Base-by-base conservation (phyloP, 2,797 vertebrate genomes). In the Acrossocheilus wenchowensis region DNA sequence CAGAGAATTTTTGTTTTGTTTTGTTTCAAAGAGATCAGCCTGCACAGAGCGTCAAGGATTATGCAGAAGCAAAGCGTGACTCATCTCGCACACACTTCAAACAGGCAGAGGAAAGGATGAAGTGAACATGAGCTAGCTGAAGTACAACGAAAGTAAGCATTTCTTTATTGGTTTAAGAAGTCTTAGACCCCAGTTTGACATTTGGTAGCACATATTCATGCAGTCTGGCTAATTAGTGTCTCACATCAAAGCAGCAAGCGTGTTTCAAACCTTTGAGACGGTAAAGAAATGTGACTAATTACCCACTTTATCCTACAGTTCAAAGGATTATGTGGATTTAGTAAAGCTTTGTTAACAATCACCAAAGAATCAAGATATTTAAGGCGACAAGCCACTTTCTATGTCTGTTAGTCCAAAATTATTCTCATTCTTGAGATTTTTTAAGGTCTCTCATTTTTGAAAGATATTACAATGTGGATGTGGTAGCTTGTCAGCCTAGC, bases 291-390 rank as follows among this genome's bases (percentile, higher is more conserved):
- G 83, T 69, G 50, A 68, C 78, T 78, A 78, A 87, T 82, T 71
- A 87, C 79, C 21, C 14, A 50, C 23, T 21, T 73, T 43, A 84
- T 39, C 82, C 79, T 48, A 60, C 64, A 17, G 5, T 54, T 84
- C 43, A 91, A 86, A 88, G 77, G 84, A 85, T 34, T 72, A 78
- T 52, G 50, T 11, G 41, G 82, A n/a, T 62, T 78, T 78, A 84
- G 68, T 14, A 62, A 78, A 64, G 45, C 62, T 71, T 85, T 75
- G 62, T 81, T 69, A 73, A 30, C 5, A 69, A 78, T 71, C 48
- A 48, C 7, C 54, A 68, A 68, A 66, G 26, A 66, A 50, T 81
- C 19, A 15, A 69, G 12, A 80, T 23, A 36, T 30, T 69, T 48
- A 81, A 52, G 62, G 3, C 10, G 30, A 81, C 26, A 41, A 36